Evolutionary conservation across 1,140 invertebrate species (phyloP).

Genomic region (Caenorhabditis inopinata): DNA sequence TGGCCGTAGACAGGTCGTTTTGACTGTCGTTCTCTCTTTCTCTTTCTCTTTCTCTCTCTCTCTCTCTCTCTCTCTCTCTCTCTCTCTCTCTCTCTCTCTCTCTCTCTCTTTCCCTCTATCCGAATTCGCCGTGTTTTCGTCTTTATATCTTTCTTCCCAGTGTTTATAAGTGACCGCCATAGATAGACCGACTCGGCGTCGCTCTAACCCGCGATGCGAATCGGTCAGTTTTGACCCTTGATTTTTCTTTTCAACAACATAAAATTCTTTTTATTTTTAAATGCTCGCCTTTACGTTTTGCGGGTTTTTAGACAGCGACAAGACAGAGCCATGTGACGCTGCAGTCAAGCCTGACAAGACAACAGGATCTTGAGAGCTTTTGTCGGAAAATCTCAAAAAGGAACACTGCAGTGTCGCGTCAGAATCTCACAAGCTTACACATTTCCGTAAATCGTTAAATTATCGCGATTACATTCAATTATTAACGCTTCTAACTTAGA

Average conservation of each 20-base stretch:
- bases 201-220: neutral
- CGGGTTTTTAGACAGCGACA: neutral
- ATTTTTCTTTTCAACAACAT: conserved; percentile 4
- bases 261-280: neutral
- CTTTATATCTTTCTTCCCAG: conserved; percentile 27
- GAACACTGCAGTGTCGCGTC: too few species aligned
- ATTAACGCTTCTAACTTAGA: too few species aligned
- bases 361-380: neutral
- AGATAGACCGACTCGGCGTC: neutral
- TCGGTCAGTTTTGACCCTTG: neutral
- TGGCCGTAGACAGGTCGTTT: conserved; percentile 1
- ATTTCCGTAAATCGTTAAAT: too few species aligned
- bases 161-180: conserved; percentile 14
- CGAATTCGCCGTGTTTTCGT: too few species aligned
- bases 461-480: too few species aligned
- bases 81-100: neutral
- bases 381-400: too few species aligned
- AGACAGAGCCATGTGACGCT: neutral
- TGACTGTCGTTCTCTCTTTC: neutral
- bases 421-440: too few species aligned
- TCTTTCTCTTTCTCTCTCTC: neutral
- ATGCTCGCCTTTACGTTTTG: neutral
- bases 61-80: neutral
- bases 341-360: neutral
- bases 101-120: neutral